Evolutionary conservation across 2,888 invertebrate genomes (phyloP), one percentile per base, ranked within the genome.

Genomic region (Volucella inanis): DNA sequence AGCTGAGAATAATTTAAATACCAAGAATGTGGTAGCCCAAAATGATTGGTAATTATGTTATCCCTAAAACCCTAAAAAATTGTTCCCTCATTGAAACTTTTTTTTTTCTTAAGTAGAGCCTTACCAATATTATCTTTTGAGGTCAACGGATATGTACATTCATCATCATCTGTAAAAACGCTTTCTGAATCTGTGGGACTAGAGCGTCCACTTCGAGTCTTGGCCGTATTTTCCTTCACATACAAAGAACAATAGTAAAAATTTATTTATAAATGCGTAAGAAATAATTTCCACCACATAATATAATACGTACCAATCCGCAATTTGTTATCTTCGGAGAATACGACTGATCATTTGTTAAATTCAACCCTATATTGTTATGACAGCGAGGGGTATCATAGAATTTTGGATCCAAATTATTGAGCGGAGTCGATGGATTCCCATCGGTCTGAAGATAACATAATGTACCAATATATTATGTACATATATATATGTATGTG

Each of bases 131-230:
- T 91, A 88, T 91, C 91, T 57, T 91, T 91, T 50, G 91, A 87
- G 2, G 93, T 93, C 75, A 93, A 90, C 22, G 94, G 93, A 87
- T 93, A 92, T 3, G 93, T 91, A 94, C 94, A 95, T 89, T 95
- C 95, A 88, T 95, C 95, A 87, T 95, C 95, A 88, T 95, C 95
- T 8, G 95, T 95, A 87, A 95, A 95, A 4, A 95, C 94, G 88
- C 94, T 95, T 89, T 95, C 94, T 0, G 95, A 95, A 89, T 95
- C 94, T 0, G 95, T 95, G n/a, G 94, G 94, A 81, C 95, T 95
- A 57, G 92, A 92, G 59, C 91, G 91, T 52, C 90, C 90, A 87
- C 89, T 89, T 52, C 89, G 88, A 65, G 87, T 87, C 82, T 75
- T 88, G 70, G 78, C 80, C 87, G 83, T 87, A 72, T 81, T 86